These are phyloP conservation scores for Tethya wilhelma DNA, from an alignment of 37 sponge, comb jelly and placozoan genomes.

Conservation along the genomic window DNA sequence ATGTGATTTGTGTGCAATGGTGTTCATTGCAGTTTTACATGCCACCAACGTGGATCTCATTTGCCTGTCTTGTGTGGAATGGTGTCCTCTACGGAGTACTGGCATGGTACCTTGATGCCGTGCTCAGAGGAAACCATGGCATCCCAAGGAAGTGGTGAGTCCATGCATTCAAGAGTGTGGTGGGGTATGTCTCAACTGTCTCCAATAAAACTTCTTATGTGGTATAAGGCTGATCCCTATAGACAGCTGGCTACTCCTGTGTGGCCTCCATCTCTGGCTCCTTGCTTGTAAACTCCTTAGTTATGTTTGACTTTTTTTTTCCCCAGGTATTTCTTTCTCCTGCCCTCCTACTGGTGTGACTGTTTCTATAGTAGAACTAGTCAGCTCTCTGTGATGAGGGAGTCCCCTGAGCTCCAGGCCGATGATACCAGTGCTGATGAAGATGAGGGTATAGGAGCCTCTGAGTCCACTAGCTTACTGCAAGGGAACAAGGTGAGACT, in stretches of 20 bases:
- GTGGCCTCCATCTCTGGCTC: background rate
- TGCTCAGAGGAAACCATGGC: constrained; percentile 76
- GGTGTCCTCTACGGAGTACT: constrained; percentile 85
- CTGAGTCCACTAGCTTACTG: background rate
- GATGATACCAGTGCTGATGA: constrained; percentile 6
- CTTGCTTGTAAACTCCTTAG: background rate
- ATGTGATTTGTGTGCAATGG: background rate
- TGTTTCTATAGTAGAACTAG: background rate
- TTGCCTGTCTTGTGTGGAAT: constrained; percentile 69
- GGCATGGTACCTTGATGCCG: constrained; percentile 93
- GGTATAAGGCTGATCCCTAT: no score
- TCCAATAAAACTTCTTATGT: no score
- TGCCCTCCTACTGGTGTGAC: constrained; percentile 64
- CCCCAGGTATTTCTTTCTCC: constrained; percentile 67
- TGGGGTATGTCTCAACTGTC: no score
- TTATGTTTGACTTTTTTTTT: background rate
- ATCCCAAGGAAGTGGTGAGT: constrained; percentile 81
- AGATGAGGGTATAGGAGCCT: background rate
- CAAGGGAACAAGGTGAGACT: background rate
- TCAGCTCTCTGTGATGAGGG: background rate
- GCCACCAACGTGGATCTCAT: constrained; percentile 73
- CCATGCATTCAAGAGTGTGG: background rate
- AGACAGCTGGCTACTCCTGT: background rate
- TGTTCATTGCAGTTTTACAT: constrained; percentile 56
- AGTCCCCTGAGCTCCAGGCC: background rate